A percentile compares a stretch with the other conserved stretches of the same genome.
phyloP scores from a whole-genome alignment of 2,113 vertebrate genomes.

The Pterocles burchelli region DNA sequence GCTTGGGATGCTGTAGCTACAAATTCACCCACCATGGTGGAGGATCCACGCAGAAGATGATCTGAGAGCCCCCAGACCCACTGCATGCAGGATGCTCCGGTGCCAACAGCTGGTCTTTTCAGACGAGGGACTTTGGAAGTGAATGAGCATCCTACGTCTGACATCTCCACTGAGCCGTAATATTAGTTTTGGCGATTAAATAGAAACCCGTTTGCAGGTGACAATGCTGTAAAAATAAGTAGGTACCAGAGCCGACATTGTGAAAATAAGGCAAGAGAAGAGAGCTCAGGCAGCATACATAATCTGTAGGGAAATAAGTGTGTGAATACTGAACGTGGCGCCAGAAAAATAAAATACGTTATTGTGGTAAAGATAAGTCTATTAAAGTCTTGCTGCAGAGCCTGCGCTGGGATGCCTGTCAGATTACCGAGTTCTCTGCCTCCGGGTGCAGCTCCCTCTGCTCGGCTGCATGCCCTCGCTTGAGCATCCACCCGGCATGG shows the following conservation, averaged over 20 bases:
- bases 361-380: constrained; percentile 47
- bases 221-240: neutral
- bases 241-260: neutral
- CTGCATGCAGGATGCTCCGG: fast-evolving
- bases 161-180: neutral
- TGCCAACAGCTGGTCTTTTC: neutral
- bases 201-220: neutral
- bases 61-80: neutral
- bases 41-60: neutral
- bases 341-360: constrained; percentile 38
- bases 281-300: neutral
- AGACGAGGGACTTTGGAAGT: fast-evolving
- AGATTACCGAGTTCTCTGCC: neutral
- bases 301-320: neutral
- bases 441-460: fast-evolving
- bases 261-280: neutral
- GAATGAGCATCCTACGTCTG: neutral
- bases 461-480: fast-evolving
- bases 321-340: constrained; percentile 60
- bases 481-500: fast-evolving
- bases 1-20: neutral
- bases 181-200: constrained; percentile 9
- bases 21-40: fast-evolving
- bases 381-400: constrained; percentile 22
- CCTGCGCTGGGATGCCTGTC: neutral